Percentiles rank a stretch among this genome's conserved stretches.
phyloP scores from a whole-genome alignment of 2,113 vertebrate species.

The Narcine bancroftii region DNA sequence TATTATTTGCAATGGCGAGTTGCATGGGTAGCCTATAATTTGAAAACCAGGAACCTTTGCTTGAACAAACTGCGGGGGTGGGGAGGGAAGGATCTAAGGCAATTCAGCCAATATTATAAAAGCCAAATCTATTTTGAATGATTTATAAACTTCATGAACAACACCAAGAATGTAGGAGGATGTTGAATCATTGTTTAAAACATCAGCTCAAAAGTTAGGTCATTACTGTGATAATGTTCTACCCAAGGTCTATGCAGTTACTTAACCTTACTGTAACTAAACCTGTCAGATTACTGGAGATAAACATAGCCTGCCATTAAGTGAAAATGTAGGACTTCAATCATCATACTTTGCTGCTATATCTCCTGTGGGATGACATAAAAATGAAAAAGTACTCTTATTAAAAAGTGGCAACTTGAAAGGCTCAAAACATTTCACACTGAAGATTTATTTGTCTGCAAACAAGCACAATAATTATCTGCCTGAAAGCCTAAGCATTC shows the following conservation, averaged over 20 bases:
- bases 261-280: background rate
- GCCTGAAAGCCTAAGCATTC: background rate
- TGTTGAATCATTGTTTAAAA: background rate
- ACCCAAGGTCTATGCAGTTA: background rate
- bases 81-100: background rate
- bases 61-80: background rate
- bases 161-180: background rate
- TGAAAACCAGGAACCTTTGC: background rate
- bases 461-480: background rate
- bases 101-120: background rate
- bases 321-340: background rate
- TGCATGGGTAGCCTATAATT: background rate
- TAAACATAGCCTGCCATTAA: background rate
- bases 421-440: slow-evolving; percentile 6
- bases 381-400: background rate
- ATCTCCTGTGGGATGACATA: background rate
- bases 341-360: background rate
- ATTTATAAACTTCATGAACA: background rate
- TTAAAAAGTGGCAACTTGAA: background rate
- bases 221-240: background rate
- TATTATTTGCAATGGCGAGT: background rate
- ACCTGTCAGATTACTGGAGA: background rate
- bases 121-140: background rate
- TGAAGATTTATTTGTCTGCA: background rate
- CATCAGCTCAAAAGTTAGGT: background rate